Conservation (phyloP, 2,113 vertebrate species). For the Macrotis lagotis region DNA sequence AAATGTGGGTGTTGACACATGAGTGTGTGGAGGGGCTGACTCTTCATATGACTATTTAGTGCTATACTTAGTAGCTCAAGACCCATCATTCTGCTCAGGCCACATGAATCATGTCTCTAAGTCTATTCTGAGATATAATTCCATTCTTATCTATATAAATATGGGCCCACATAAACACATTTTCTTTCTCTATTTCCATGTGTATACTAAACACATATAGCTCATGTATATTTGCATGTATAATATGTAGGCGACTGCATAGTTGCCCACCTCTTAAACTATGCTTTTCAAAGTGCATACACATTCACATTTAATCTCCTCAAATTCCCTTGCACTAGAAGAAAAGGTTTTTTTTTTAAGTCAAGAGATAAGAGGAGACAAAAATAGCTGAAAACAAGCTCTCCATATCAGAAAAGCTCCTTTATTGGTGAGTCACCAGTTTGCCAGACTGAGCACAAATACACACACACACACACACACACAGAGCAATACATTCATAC, state of each 20-base stretch:
- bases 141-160: not conserved
- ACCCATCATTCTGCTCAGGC: not conserved
- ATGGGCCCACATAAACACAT: not conserved
- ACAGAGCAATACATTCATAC: not conserved
- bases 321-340: conserved; percentile 23
- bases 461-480: not conserved
- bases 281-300: not conserved
- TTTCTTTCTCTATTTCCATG: not conserved
- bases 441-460: conserved; percentile 45
- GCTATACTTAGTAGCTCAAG: not conserved
- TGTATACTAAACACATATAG: not conserved
- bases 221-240: not conserved
- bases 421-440: conserved; percentile 60
- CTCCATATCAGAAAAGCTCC: conserved; percentile 65
- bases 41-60: not conserved
- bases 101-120: not conserved
- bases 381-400: conserved; percentile 69
- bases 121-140: not conserved
- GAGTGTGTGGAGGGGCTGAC: not conserved
- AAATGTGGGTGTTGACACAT: not conserved
- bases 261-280: not conserved
- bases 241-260: not conserved
- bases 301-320: not conserved
- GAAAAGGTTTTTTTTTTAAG: conserved; percentile 15
- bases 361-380: conserved; percentile 63